These are phyloP conservation scores for Melanchra persicariae DNA, from an alignment of 2,888 invertebrate species.

Conservation along the genomic window DNA sequence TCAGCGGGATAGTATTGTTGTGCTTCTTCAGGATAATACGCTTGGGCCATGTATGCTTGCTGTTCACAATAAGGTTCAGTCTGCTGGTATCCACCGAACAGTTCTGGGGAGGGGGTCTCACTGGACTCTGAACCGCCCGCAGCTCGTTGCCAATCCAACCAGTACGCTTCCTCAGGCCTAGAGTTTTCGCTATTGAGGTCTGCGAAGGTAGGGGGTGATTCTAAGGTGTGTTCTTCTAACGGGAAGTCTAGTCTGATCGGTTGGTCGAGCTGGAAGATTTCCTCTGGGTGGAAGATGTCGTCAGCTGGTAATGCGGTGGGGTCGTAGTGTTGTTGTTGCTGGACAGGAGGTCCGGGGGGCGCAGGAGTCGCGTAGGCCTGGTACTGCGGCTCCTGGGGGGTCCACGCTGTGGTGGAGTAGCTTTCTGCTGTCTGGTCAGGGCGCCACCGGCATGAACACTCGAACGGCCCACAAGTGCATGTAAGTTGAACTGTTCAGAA, in stretches of 20 bases:
- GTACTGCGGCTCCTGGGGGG: slow-evolving; percentile 81
- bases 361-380: slow-evolving; percentile 78
- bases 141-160: slow-evolving; percentile 91
- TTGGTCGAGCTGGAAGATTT: slow-evolving; percentile 94
- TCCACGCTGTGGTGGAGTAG: slow-evolving; percentile 82
- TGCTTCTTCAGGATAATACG: slow-evolving; percentile 85
- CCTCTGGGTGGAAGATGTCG: slow-evolving; percentile 94
- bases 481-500: slow-evolving; percentile 89
- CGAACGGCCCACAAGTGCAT: slow-evolving; percentile 94
- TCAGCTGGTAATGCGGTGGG: slow-evolving; percentile 91
- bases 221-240: slow-evolving; percentile 86
- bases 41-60: slow-evolving; percentile 80
- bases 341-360: slow-evolving; percentile 79
- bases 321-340: slow-evolving; percentile 88
- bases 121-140: slow-evolving; percentile 87
- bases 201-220: slow-evolving; percentile 93
- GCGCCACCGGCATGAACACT: slow-evolving; percentile 92
- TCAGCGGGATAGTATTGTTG: slow-evolving; percentile 85
- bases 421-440: slow-evolving; percentile 79
- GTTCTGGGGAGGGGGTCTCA: slow-evolving; percentile 91
- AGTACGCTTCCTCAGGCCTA: slow-evolving; percentile 91
- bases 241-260: slow-evolving; percentile 92
- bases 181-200: slow-evolving; percentile 94
- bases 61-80: slow-evolving; percentile 85
- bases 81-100: slow-evolving; percentile 85